Evolutionary conservation across 2,113 vertebrate species (phyloP), one percentile per base, ranked within the genome.

Genomic region (Sceloporus undulatus): DNA sequence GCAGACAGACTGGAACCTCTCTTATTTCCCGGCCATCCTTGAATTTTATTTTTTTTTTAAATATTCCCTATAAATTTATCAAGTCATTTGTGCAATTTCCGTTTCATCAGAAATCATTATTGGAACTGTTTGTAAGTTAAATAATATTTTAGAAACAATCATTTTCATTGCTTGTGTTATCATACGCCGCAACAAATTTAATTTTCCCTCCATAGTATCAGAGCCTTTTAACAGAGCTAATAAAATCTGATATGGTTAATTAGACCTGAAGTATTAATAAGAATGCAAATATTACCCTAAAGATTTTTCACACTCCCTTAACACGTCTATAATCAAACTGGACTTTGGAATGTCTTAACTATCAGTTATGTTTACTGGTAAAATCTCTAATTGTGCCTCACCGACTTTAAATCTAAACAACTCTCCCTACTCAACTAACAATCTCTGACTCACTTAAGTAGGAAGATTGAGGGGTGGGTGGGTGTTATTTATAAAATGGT

Each of bases 101-200:
- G 38, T 1, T 11, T 80, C 25, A 13, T 80, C 62, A 21, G 56
- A 56, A 80, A 21, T 62, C 38, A 38, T 38, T 23, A 38, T 62
- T 82, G 21, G 38, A 82, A 82, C 27, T 25, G 34, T 68, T 66
- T 70, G 23, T 68, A 68, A 68, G 66, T 82, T 48, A 82, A 82
- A 82, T 19, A 42, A 66, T 65, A 66, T 42, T 66, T 38, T 42
- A 82, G 79, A 21, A 82, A 82, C 59, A 25, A 66, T 38, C 5
- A 40, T 66, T 42, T 65, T 42, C 62, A 66, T 10, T 42, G 6
- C 10, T 65, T 82, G 38, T 66, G 65, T 82, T 40, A 25, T 18
- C 23, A 42, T 48, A 27, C 9, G 14, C 79, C 27, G 42, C 27
- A 38, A 82, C 59, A 66, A 27, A 82, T 82, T 42, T 27, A 27